phyloP scores from a whole-genome alignment of 2,888 invertebrate genomes.

The Punctoribates punctum region DNA sequence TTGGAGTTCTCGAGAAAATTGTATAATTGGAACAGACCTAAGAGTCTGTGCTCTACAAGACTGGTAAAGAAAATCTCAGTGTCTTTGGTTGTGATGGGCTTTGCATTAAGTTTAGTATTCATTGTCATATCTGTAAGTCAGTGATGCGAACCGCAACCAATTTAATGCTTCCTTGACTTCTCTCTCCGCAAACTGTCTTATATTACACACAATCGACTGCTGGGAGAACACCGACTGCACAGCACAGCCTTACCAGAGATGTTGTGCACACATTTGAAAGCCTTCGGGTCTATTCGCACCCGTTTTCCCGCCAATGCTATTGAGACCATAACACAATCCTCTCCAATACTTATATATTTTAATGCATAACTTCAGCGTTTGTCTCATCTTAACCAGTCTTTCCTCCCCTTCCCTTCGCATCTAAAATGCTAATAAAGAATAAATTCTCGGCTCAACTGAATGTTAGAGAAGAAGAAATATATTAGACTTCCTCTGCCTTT shows the following conservation, averaged over 20 bases:
- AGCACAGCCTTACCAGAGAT: neutral
- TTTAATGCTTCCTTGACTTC: slow-evolving; percentile 27
- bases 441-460: neutral
- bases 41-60: neutral
- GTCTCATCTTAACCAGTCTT: neutral
- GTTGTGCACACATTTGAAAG: neutral
- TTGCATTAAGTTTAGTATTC: slow-evolving; percentile 1
- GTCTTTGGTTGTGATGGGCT: neutral
- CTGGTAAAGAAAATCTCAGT: neutral
- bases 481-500: slow-evolving; percentile 13
- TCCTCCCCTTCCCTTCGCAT: neutral
- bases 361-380: neutral
- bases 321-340: neutral
- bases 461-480: neutral
- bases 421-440: slow-evolving; percentile 20
- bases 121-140: slow-evolving; percentile 24
- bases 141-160: slow-evolving; percentile 7
- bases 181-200: neutral
- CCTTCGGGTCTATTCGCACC: neutral
- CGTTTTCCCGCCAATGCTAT: neutral
- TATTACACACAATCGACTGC: neutral
- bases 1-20: neutral
- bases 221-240: no score
- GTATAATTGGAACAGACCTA: neutral
- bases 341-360: neutral